phyloP scores from a whole-genome alignment of 2,113 vertebrate species.

The Xerus inauris region DNA sequence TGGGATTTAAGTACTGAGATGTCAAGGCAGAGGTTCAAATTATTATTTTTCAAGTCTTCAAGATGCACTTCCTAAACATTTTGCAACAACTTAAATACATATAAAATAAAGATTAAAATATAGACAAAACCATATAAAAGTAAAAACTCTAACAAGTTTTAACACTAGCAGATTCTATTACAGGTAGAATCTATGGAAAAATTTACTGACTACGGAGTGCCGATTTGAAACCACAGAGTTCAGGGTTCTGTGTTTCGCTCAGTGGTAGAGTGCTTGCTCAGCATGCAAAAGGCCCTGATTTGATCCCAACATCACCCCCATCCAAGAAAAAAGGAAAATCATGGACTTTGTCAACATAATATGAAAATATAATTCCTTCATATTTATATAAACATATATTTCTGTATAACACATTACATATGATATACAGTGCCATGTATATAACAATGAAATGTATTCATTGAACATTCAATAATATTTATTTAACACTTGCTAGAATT shows the following conservation, averaged over 20 bases:
- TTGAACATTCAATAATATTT: neutral
- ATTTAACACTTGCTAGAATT: neutral
- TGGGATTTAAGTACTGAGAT: neutral
- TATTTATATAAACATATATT: neutral
- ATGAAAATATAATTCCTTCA: neutral
- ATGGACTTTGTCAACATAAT: neutral
- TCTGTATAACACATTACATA: neutral
- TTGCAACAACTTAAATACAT: neutral
- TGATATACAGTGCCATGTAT: neutral
- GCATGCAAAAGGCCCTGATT: neutral
- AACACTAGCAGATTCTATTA: neutral
- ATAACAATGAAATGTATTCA: neutral
- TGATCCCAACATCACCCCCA: neutral
- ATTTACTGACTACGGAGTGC: neutral
- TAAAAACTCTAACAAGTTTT: neutral
- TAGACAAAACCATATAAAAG: neutral
- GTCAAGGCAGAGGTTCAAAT: neutral
- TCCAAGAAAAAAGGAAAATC: neutral
- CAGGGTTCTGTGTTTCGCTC: neutral
- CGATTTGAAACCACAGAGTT: neutral
- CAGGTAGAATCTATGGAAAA: neutral
- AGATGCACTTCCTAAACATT: neutral
- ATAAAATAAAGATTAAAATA: neutral
- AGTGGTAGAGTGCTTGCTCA: neutral
- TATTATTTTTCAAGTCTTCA: neutral